A percentile compares a stretch with the other conserved stretches of the same genome.
These are phyloP conservation scores for Orchesellides sinensis DNA, from an alignment of 2,888 invertebrate genomes.

Conservation along the genomic window DNA sequence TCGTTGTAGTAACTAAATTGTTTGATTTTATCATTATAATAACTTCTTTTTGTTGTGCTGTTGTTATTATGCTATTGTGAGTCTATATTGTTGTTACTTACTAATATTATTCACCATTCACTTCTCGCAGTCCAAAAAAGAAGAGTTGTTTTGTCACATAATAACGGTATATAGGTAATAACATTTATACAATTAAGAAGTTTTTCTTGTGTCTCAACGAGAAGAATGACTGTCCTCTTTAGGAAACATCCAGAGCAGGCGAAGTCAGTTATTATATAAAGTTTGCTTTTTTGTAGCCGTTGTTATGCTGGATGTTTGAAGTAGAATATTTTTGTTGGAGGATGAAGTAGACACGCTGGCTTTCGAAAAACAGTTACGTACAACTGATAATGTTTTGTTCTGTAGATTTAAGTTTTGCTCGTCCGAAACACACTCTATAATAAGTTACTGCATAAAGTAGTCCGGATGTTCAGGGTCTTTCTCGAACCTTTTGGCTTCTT, in stretches of 20 bases:
- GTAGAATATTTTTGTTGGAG: too few relatives aligned
- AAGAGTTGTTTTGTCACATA: too few relatives aligned
- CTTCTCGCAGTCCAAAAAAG: too few relatives aligned
- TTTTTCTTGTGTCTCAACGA: too few relatives aligned
- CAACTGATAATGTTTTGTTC: constrained; percentile 42
- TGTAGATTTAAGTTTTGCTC: constrained; percentile 59
- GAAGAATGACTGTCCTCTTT: constrained; percentile 7
- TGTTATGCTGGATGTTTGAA: constrained; percentile 3
- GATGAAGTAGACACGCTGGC: neutral
- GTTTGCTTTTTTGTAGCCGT: constrained; percentile 5
- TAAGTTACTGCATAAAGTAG: constrained; percentile 95
- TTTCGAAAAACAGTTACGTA: constrained; percentile 13
- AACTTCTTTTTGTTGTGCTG: too few relatives aligned
- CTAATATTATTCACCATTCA: too few relatives aligned
- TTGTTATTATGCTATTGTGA: too few relatives aligned
- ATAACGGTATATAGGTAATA: too few relatives aligned
- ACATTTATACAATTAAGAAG: too few relatives aligned
- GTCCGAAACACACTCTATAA: constrained; percentile 75
- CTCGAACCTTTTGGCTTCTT: constrained; percentile 99
- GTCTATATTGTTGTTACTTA: too few relatives aligned
- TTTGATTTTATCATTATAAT: too few relatives aligned
- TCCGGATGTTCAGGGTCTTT: constrained; percentile 98
- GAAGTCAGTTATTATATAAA: neutral
- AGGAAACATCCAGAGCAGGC: neutral
- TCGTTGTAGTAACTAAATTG: constrained; percentile 3